Evolutionary conservation across 1,140 invertebrate genomes (phyloP), one percentile per base, ranked within the genome.

Genomic region (Zaprionus ornatus): DNA sequence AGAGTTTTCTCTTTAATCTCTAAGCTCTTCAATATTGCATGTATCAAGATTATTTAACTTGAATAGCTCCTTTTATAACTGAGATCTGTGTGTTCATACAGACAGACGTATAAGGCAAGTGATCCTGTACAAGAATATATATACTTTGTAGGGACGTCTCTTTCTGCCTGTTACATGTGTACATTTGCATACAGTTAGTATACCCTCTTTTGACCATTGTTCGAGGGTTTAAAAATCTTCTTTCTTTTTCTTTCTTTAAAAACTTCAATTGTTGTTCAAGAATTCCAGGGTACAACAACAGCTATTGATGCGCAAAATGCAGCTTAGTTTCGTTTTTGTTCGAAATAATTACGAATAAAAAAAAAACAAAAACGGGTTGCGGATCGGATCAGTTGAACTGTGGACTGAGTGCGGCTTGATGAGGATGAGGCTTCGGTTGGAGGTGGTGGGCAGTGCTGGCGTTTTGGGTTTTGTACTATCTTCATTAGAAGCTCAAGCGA

Each of bases 401-500:
- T 65, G 71, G 60, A 68, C 65, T 66, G 60, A 68, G 62, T 72
- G 67, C 55, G 54, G 72, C 76, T 52, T 66, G 40, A 62, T 54
- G 45, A 37, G 35, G 35, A 37, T 37, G 35, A 17, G n/a, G 40
- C 35, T 13, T 1, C 17, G n/a, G 40, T 45, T 61, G 59, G 12
- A 15, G 37, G 37, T n/a, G n/a, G 37, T n/a, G 29, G 29, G 29
- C 29, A 32, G 37, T 40, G 15, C 37, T 45, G n/a, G 40, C 19
- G 45, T 50, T 50, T 50, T 50, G 19, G 45, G 12, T 23, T 45
- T 45, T 4, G 45, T 50, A 50, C 45, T 50, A 80, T 87, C 83
- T 87, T 83, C 84, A 87, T 87, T 87, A 87, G 84, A 82, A 83
- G 64, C 66, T 40, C 67, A 75, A 56, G 13, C 21, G 32, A 60